Percentiles rank a stretch among this genome's conserved stretches.
Conservation (phyloP, 2,113 vertebrate genomes). For the Lasiurus cinereus region DNA sequence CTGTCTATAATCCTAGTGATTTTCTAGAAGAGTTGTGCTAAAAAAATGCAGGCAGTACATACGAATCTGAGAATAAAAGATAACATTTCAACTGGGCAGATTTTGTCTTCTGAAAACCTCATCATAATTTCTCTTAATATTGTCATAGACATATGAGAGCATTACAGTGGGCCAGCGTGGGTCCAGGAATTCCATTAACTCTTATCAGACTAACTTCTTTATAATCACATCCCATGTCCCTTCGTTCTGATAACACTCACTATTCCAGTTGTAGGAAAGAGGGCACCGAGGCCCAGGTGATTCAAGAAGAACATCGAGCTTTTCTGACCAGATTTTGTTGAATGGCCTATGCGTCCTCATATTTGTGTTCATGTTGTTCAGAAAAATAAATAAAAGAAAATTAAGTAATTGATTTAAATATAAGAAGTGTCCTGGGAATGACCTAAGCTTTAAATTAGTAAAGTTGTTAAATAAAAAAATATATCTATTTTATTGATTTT, state of each 20-base stretch:
- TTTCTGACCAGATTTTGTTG: not conserved
- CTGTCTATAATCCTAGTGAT: not conserved
- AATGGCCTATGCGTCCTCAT: not conserved
- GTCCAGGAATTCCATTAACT: not conserved
- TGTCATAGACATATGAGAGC: not conserved
- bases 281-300: not conserved
- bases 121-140: not conserved
- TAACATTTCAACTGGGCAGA: not conserved
- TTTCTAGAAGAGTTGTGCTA: not conserved
- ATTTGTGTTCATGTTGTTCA: not conserved
- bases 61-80: not conserved
- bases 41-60: not conserved
- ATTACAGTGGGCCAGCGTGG: not conserved
- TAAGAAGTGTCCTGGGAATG: not conserved
- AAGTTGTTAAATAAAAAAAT: not conserved
- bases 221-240: not conserved
- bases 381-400: not conserved
- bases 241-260: not conserved
- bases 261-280: not conserved
- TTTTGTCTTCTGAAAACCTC: conserved; percentile 20
- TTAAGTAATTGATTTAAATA: not conserved
- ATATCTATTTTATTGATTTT: too few relatives aligned
- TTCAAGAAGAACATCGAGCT: not conserved
- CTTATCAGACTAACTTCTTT: not conserved
- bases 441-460: not conserved